Evolutionary conservation across 2,113 vertebrate species (phyloP).

Genomic region (Columbina picui): DNA sequence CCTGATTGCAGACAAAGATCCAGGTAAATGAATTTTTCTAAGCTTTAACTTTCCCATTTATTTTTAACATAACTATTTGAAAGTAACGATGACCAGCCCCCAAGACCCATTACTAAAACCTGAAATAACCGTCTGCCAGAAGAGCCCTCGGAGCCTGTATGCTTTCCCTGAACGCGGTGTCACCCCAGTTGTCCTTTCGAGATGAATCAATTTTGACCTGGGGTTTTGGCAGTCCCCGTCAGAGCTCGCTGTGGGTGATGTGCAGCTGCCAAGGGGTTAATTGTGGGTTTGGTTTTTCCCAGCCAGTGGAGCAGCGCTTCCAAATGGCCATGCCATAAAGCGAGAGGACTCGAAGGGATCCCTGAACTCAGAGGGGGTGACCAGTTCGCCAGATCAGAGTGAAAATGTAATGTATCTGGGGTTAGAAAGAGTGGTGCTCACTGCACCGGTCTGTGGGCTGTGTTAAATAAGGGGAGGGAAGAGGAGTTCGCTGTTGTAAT

Average conservation of each 20-base stretch:
- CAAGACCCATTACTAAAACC: background rate
- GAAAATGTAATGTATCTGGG: constrained; percentile 74
- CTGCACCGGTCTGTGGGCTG: background rate
- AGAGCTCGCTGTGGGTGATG: background rate
- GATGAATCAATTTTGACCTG: background rate
- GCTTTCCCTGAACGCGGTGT: background rate
- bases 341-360: constrained; percentile 91
- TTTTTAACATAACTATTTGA: background rate
- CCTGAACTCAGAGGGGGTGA: constrained; percentile 78
- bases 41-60: background rate
- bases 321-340: constrained; percentile 85
- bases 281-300: background rate
- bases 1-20: constrained; percentile 90
- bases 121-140: background rate
- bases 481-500: background rate
- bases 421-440: background rate
- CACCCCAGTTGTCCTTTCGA: background rate
- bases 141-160: background rate
- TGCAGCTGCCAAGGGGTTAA: background rate
- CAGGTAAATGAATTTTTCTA: constrained; percentile 70
- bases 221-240: background rate
- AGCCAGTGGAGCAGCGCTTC: constrained; percentile 75
- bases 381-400: constrained; percentile 67
- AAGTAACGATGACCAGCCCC: background rate
- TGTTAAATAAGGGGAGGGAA: background rate